A percentile compares a stretch with the other conserved stretches of the same genome.
phyloP scores from a whole-genome alignment of 1,140 invertebrate species.

The Whitmania pigra region DNA sequence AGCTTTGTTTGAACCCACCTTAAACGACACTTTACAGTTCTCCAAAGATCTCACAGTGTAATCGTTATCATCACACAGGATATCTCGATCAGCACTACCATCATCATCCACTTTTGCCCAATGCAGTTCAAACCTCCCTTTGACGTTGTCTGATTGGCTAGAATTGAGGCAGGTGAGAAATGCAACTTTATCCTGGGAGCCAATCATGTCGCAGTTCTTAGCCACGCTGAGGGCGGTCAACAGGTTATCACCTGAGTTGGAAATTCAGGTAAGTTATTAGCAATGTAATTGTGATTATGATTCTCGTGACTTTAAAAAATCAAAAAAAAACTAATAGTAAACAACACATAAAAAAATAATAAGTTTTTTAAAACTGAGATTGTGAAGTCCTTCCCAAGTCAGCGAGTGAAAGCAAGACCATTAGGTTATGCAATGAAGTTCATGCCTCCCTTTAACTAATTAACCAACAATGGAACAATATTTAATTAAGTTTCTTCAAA shows the following conservation, averaged over 20 bases:
- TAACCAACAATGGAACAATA: too few species aligned
- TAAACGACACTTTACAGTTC: neutral
- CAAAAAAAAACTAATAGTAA: too few species aligned
- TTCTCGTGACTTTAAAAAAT: neutral
- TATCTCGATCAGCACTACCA: neutral
- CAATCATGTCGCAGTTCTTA: constrained; percentile 80
- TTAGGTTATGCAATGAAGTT: too few species aligned
- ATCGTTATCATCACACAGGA: neutral
- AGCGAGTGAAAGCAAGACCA: too few species aligned
- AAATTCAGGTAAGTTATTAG: neutral
- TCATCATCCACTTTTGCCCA: constrained; percentile 33
- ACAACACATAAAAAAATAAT: too few species aligned
- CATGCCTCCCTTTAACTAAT: too few species aligned
- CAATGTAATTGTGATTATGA: too few species aligned
- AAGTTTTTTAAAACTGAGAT: too few species aligned
- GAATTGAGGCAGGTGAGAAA: constrained; percentile 47
- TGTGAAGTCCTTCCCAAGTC: too few species aligned
- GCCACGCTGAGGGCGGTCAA: constrained; percentile 90
- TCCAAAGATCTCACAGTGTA: neutral
- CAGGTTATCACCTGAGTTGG: constrained; percentile 63
- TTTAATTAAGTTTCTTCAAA: too few species aligned
- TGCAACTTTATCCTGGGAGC: constrained; percentile 56
- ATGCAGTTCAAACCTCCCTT: constrained; percentile 30
- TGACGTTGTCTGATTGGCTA: constrained; percentile 28
- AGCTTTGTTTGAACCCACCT: neutral